These are phyloP conservation scores for Danaus melanippus DNA, from an alignment of 1,140 invertebrate genomes.

Conservation along the genomic window DNA sequence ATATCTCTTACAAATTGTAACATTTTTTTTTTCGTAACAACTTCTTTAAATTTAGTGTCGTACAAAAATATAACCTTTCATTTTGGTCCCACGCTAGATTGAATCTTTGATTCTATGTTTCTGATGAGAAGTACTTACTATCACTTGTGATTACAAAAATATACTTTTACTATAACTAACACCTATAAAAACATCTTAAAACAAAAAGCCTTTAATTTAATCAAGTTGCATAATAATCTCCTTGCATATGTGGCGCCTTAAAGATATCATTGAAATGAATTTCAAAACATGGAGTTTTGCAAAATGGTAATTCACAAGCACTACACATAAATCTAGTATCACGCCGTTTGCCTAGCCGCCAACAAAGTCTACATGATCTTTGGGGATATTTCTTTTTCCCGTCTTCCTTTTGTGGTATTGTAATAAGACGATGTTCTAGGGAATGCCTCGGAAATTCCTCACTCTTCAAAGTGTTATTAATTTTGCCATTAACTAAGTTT, in stretches of 20 bases:
- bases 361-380: constrained; percentile 65
- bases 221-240: constrained; percentile 58
- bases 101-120: constrained; percentile 58
- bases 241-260: constrained; percentile 59
- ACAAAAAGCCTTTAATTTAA: constrained; percentile 23
- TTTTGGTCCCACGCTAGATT: constrained; percentile 55
- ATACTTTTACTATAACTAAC: constrained; percentile 24
- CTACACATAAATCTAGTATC: constrained; percentile 70
- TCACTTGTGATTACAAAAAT: constrained; percentile 32
- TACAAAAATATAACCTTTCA: constrained; percentile 12
- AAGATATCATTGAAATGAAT: constrained; percentile 64
- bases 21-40: constrained; percentile 2
- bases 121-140: constrained; percentile 22
- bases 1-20: constrained; percentile 15
- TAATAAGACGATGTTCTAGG: constrained; percentile 58
- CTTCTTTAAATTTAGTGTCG: constrained; percentile 26
- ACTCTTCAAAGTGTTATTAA: constrained; percentile 44
- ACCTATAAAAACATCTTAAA: constrained; percentile 24
- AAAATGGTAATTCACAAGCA: constrained; percentile 66
- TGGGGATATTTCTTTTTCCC: constrained; percentile 72
- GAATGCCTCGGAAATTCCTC: constrained; percentile 45
- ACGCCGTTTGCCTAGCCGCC: constrained; percentile 63
- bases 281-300: constrained; percentile 68
- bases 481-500: constrained; percentile 65
- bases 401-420: constrained; percentile 70